Evolutionary conservation across 64 coral and sea anemone species (phyloP), one percentile per base, ranked within the genome.

Genomic region (Cladopsammia gracilis): DNA sequence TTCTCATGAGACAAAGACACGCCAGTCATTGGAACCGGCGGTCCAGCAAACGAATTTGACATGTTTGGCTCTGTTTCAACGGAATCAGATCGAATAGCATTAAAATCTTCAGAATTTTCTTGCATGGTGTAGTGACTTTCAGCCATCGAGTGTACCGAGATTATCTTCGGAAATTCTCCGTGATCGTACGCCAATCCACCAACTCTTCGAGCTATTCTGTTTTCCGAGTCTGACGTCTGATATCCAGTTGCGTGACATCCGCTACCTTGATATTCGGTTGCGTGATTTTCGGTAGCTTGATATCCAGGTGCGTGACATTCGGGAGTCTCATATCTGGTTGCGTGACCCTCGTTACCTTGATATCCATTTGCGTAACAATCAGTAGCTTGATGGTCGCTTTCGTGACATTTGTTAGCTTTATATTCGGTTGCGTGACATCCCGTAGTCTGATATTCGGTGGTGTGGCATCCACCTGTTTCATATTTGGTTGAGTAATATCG

Each of bases 121-220:
- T 57, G 53, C 4, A 62, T 7, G 24, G 20, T n/a, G 15, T 25
- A 8, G 7, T 86, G 5, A 76, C 13, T n/a, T 70, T 70, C 49
- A 24, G 23, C 14, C n/a, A 90, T 50, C 6, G 67, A 91, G 65
- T 91, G 89, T 1, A 91, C 78, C 13, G 89, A 69, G 10, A 91
- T 24, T 58, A 91, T 81, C 42, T 91, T 91, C 8, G 89, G 89
- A 56, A 91, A 82, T 59, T 59, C 77, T 10, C 57, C 48, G 49
- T 91, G 78, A 60, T 91, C 89, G 51, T 91, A 91, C 10, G 77
- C 89, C 16, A 91, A 50, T 20, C 77, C 89, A 25, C 78, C 64
- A 3, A 23, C 18, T 47, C 45, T 43, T 51, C 47, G 12, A 10
- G n/a, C 44, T 42, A 46, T 16, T 24, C 22, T 23, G 10, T 51